These are phyloP conservation scores for Hapalemur alaotrensis DNA, from an alignment of 2,797 vertebrate genomes.

Conservation along the genomic window DNA sequence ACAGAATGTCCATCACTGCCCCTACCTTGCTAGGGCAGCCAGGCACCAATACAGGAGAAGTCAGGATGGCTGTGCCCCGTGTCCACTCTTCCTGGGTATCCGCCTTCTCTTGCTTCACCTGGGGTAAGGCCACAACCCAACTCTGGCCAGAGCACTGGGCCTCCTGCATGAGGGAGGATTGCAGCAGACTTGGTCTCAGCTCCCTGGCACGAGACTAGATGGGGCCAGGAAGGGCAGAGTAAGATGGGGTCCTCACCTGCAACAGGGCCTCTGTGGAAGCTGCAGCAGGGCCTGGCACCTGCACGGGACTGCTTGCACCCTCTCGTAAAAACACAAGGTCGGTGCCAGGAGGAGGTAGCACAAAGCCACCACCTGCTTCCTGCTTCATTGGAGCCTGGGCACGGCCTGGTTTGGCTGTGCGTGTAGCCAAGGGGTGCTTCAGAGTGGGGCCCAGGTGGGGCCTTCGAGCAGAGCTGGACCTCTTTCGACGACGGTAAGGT, in stretches of 20 bases:
- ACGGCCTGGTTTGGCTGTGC: neutral
- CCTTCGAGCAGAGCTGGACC: constrained; percentile 2
- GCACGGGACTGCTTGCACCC: constrained; percentile 69
- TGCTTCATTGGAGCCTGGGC: constrained; percentile 32
- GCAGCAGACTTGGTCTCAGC: constrained; percentile 54
- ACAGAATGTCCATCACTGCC: neutral
- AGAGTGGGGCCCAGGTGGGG: neutral
- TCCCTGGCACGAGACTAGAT: neutral
- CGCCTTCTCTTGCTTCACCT: constrained; percentile 74
- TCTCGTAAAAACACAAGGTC: constrained; percentile 76
- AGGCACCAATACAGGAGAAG: constrained; percentile 58
- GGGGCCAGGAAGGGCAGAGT: neutral
- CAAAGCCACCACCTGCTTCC: constrained; percentile 58
- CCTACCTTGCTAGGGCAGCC: constrained; percentile 70
- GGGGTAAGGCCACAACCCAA: constrained; percentile 67
- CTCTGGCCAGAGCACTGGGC: constrained; percentile 57
- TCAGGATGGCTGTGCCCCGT: constrained; percentile 52
- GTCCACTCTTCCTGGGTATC: constrained; percentile 74
- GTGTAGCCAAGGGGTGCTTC: constrained; percentile 12
- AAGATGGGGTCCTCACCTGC: constrained; percentile 61
- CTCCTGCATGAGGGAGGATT: constrained; percentile 63
- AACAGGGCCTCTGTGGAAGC: constrained; percentile 23
- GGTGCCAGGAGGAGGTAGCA: constrained; percentile 72
- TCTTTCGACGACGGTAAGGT: constrained; percentile 55
- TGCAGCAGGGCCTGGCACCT: constrained; percentile 60